Conservation (phyloP, 2,888 invertebrate genomes). For the Endomychus coccineus region DNA sequence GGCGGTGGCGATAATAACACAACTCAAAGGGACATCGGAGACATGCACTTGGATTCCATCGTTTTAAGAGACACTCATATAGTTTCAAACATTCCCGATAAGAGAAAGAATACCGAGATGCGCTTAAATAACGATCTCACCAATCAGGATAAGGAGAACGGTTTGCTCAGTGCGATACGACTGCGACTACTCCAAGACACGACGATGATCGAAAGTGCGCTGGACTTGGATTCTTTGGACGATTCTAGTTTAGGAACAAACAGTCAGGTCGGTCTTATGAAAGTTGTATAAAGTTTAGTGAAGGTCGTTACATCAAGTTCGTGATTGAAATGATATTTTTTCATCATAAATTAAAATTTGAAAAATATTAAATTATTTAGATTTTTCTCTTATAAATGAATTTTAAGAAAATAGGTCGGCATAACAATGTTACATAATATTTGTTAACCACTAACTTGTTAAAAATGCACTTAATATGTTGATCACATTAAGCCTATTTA, state of each 20-base stretch:
- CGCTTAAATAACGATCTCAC: conserved; percentile 41
- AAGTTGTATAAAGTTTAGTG: conserved; percentile 41
- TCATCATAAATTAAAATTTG: no score
- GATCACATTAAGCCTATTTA: no score
- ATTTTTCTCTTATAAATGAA: no score
- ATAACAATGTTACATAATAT: no score
- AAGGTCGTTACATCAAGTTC: conserved; percentile 9
- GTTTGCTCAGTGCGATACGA: conserved; percentile 61
- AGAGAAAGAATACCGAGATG: conserved; percentile 28
- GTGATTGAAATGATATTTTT: no score
- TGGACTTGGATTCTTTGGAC: conserved; percentile 81
- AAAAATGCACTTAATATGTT: no score
- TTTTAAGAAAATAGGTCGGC: no score
- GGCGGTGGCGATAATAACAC: conserved; percentile 9
- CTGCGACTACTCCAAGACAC: conserved; percentile 76
- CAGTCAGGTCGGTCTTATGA: conserved; percentile 60
- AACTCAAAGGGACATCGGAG: conserved; percentile 26
- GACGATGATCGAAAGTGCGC: conserved; percentile 84
- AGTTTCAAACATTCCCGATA: conserved; percentile 30
- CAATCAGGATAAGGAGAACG: conserved; percentile 41
- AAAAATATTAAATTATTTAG: no score
- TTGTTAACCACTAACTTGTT: no score
- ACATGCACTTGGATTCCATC: conserved; percentile 50
- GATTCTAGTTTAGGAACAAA: conserved; percentile 62
- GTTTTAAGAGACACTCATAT: conserved; percentile 39